phyloP scores from a whole-genome alignment of 2,888 invertebrate species.

The Melikaiella ostensackeni region DNA sequence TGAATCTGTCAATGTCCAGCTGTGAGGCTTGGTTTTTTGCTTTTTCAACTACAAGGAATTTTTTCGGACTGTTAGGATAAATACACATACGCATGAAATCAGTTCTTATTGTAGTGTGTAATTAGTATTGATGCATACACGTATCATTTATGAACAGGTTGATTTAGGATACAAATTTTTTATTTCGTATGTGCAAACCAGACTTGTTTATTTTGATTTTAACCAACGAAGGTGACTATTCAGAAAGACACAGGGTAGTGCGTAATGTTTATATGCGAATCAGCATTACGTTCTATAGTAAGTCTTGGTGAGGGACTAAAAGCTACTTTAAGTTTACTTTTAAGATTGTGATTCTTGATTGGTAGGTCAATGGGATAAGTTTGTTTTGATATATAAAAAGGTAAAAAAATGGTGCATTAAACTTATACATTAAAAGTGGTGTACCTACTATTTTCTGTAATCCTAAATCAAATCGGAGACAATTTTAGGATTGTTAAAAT shows the following conservation, averaged over 20 bases:
- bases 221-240: background rate
- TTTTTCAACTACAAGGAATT: background rate
- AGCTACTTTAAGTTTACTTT: slow-evolving; percentile 61
- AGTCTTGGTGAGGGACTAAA: slow-evolving; percentile 62
- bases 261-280: background rate
- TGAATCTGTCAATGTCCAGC: background rate
- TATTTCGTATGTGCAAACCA: background rate
- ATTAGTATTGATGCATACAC: slow-evolving; percentile 31
- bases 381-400: background rate
- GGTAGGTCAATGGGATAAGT: slow-evolving; percentile 50
- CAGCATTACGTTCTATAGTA: slow-evolving; percentile 43
- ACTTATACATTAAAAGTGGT: background rate
- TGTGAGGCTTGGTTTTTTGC: slow-evolving; percentile 27
- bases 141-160: background rate
- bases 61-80: slow-evolving; percentile 6
- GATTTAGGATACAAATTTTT: background rate
- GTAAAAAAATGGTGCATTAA: background rate
- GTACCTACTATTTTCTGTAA: background rate
- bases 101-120: slow-evolving; percentile 25
- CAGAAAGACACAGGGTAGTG: background rate
- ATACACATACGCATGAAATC: slow-evolving; percentile 13
- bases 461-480: slow-evolving; percentile 16
- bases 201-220: slow-evolving; percentile 20
- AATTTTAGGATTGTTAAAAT: background rate
- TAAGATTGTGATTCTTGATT: slow-evolving; percentile 54